Conservation (phyloP, 2,113 vertebrate genomes). For the Speoplatyrhinus poulsoni region DNA sequence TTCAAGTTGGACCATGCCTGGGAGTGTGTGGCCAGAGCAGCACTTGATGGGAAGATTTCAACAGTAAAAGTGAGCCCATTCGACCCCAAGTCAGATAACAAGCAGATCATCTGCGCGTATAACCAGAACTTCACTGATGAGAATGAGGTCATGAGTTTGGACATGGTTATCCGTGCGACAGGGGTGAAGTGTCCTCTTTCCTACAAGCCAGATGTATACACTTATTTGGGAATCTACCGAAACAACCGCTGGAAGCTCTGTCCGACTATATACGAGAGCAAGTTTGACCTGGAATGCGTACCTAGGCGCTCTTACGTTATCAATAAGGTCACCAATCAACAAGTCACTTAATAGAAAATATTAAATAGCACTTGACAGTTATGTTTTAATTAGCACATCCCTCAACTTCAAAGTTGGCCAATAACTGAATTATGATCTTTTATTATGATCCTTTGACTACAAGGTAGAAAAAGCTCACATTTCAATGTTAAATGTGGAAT, state of each 20-base stretch:
- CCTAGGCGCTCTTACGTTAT: conserved; percentile 83
- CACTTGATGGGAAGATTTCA: conserved; percentile 79
- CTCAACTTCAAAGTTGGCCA: neutral
- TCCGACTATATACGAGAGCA: conserved; percentile 91
- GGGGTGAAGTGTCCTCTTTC: conserved; percentile 85
- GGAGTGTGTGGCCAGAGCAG: conserved; percentile 82
- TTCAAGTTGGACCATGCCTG: conserved; percentile 91
- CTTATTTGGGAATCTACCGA: conserved; percentile 87
- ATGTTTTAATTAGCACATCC: neutral
- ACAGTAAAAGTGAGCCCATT: conserved; percentile 84
- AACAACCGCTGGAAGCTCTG: conserved; percentile 89
- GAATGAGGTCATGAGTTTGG: conserved; percentile 79
- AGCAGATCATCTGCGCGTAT: conserved; percentile 87
- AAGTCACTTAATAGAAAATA: conserved; percentile 73
- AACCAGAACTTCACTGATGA: conserved; percentile 86
- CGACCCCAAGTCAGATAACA: conserved; percentile 64
- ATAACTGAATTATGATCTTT: conserved; percentile 8
- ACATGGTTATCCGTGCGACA: conserved; percentile 78
- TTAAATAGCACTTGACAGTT: neutral
- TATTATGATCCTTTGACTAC: conserved; percentile 11
- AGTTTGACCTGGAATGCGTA: conserved; percentile 84
- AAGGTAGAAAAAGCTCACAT: conserved; percentile 2
- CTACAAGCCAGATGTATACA: conserved; percentile 91
- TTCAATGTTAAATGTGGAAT: neutral
- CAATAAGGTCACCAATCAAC: conserved; percentile 83